These are phyloP conservation scores for Phrynosoma platyrhinos DNA, from an alignment of 2,113 vertebrate species.

Conservation along the genomic window DNA sequence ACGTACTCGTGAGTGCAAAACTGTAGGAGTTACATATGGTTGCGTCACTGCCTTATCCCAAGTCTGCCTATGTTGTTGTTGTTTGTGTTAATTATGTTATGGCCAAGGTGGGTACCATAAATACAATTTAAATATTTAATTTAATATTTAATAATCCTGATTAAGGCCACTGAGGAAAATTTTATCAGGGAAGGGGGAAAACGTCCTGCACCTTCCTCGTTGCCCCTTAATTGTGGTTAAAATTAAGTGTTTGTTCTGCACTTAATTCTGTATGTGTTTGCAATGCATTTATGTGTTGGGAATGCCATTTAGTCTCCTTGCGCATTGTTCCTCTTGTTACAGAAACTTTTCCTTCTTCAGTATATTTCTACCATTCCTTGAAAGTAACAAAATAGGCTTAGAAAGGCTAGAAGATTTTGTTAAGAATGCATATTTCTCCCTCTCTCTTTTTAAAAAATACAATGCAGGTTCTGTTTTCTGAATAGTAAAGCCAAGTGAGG, in stretches of 20 bases:
- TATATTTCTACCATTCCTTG: not conserved
- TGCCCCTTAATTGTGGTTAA: not conserved
- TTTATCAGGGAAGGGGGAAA: not conserved
- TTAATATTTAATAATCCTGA: not conserved
- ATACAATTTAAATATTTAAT: too few relatives aligned
- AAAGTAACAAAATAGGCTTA: conserved; percentile 7
- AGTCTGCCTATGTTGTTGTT: not conserved
- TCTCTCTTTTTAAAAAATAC: not conserved
- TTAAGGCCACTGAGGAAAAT: not conserved
- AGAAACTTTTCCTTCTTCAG: not conserved
- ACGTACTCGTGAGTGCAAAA: too few relatives aligned
- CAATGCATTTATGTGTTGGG: too few relatives aligned
- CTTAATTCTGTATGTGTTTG: too few relatives aligned
- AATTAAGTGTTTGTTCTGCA: not conserved
- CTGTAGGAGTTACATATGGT: not conserved
- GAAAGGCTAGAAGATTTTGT: not conserved
- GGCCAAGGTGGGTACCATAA: not conserved
- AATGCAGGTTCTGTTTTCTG: not conserved
- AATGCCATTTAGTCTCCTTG: too few relatives aligned
- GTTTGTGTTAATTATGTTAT: not conserved
- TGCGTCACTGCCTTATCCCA: not conserved
- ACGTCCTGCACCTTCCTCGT: not conserved
- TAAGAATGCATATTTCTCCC: not conserved
- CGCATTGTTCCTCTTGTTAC: not conserved
- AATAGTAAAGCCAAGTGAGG: not conserved